Base-by-base conservation (phyloP, 1,140 invertebrate species). In the Spodoptera frugiperda region DNA sequence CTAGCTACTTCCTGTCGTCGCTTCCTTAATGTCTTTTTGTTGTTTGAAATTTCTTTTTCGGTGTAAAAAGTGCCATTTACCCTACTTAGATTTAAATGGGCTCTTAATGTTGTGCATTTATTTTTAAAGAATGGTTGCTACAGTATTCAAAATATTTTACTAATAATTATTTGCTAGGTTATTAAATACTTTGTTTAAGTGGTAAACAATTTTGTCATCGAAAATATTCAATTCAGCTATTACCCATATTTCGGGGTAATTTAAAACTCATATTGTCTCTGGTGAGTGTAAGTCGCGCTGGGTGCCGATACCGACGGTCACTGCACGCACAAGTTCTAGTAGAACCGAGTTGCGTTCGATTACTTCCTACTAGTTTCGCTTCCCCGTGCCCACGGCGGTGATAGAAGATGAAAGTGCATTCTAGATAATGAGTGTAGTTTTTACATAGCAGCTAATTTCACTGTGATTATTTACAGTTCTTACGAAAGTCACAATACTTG, bases 331-430 rank as follows among this genome's bases (percentile, higher is more conserved):
- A 54, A 54, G 67, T 70, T 53, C 9, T 15, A 53, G 48, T 70
- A 53, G 59, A 72, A 57, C 63, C 49, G 10, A 72, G 48, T 72
- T 19, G 72, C 76, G 75, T 78, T 76, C 72, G 55, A 81, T 81
- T 81, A 81, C 78, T 84, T 81, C 83, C 83, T 82, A 54, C 73
- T 79, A 75, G 78, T 80, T 82, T 80, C 77, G 78, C 76, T 82
- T 82, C 79, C 78, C 77, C 53, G 25, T 78, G 33, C 54, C 51
- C 71, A 59, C 33, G 21, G 30, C 25, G 39, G 57, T 75, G 72
- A 77, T 78, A 55, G 74, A 80, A 80, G 78, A 82, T 80, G 81
- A 80, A 82, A 82, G 78, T 82, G 46, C 59, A 44, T 63, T 19
- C 15, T 44, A 63, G 9, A 25, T 67, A 67, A 49, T 67, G 63